Conservation (phyloP, 2,113 vertebrate species). For the Heteronetta atricapilla region DNA sequence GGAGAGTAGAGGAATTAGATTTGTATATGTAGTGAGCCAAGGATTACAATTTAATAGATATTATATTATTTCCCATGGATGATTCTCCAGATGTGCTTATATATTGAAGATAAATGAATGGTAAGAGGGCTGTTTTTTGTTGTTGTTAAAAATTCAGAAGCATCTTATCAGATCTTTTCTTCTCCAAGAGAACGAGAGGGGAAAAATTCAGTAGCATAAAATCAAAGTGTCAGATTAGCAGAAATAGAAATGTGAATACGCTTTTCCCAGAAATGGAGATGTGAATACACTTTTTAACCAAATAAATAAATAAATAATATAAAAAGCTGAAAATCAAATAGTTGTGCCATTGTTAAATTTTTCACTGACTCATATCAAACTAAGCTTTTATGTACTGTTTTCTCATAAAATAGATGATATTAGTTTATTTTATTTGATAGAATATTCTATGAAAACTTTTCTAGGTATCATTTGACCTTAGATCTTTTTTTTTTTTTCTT, state of each 20-base stretch:
- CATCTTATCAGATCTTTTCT: not conserved
- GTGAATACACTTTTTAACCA: not conserved
- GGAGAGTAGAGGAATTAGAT: not conserved
- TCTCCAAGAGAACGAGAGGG: not conserved
- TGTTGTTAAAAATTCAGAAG: not conserved
- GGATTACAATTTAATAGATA: slow-evolving; percentile 14
- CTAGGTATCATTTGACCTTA: not conserved
- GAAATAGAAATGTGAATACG: not conserved
- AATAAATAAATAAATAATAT: not conserved
- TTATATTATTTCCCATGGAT: not conserved
- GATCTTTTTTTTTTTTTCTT: not conserved
- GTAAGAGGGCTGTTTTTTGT: not conserved
- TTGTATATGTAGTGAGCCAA: not conserved
- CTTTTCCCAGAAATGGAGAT: not conserved
- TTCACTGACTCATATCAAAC: not conserved
- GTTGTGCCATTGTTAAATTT: not conserved
- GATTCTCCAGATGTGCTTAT: not conserved
- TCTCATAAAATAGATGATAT: not conserved
- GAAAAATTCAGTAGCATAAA: not conserved
- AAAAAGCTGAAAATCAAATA: not conserved
- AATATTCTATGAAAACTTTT: not conserved
- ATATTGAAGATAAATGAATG: slow-evolving; percentile 20
- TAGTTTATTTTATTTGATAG: not conserved
- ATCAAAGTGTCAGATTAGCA: not conserved
- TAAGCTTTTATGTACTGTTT: not conserved